Percentiles rank a stretch among this genome's conserved stretches.
phyloP scores from a whole-genome alignment of 1,140 invertebrate species.

The Nebria ingens region DNA sequence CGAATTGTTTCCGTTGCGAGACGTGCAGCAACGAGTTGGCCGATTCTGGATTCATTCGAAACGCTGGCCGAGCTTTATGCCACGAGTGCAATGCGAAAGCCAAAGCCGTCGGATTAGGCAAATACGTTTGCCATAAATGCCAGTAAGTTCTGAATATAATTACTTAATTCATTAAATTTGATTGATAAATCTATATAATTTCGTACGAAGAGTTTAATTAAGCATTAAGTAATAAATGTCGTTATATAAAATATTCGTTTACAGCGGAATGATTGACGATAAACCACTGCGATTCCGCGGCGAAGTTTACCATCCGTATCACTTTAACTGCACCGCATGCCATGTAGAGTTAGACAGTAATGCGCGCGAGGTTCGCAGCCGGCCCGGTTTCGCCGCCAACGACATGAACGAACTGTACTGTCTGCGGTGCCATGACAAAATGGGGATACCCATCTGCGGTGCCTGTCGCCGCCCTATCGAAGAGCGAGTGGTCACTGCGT shows the following conservation, averaged over 20 bases:
- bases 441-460: constrained; percentile 96
- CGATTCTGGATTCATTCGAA: constrained; percentile 95
- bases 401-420: constrained; percentile 96
- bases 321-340: constrained; percentile 95
- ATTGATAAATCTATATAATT: constrained; percentile 13
- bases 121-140: constrained; percentile 98
- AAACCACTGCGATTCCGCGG: constrained; percentile 91
- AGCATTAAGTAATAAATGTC: too few species aligned
- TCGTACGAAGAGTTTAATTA: too few species aligned
- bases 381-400: constrained; percentile 80
- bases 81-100: constrained; percentile 94
- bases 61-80: constrained; percentile 86
- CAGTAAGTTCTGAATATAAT: constrained; percentile 70
- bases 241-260: too few species aligned
- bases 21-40: constrained; percentile 84
- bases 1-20: constrained; percentile 93
- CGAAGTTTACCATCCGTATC: constrained; percentile 98
- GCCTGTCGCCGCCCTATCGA: constrained; percentile 94
- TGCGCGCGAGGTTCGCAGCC: constrained; percentile 86
- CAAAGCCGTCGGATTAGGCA: constrained; percentile 89
- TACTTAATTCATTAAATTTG: constrained; percentile 14
- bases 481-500: constrained; percentile 89
- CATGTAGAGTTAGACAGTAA: constrained; percentile 79
- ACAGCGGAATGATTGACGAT: constrained; percentile 88
- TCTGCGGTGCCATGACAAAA: constrained; percentile 96